These are phyloP conservation scores for Aphyosemion australe DNA, from an alignment of 2,113 vertebrate genomes.

Conservation along the genomic window DNA sequence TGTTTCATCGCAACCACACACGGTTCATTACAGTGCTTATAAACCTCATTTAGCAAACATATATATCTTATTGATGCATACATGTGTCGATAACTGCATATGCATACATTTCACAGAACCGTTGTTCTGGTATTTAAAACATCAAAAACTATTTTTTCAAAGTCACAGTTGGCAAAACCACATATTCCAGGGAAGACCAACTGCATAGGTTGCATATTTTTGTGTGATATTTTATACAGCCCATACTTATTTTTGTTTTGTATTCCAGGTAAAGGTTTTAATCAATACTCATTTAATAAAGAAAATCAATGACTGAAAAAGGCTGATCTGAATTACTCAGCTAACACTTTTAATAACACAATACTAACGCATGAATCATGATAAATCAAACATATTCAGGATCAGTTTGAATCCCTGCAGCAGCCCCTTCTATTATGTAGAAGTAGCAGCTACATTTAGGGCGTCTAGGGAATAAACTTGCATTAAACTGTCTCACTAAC, in stretches of 20 bases:
- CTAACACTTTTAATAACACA: slow-evolving; percentile 46
- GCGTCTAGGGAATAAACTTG: background rate
- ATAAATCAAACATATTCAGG: slow-evolving; percentile 7
- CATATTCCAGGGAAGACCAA: slow-evolving; percentile 12
- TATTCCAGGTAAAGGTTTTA: slow-evolving; percentile 51
- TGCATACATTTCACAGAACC: background rate
- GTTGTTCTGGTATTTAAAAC: slow-evolving; percentile 1
- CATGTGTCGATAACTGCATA: slow-evolving; percentile 29
- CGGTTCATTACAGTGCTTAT: slow-evolving; percentile 24
- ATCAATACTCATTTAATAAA: slow-evolving; percentile 69
- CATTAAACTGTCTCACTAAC: background rate
- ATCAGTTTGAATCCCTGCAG: slow-evolving; percentile 4
- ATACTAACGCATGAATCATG: slow-evolving; percentile 59
- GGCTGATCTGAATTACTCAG: slow-evolving; percentile 75
- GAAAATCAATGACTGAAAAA: slow-evolving; percentile 61
- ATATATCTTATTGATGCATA: slow-evolving; percentile 16
- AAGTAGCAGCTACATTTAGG: background rate
- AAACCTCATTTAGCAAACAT: slow-evolving; percentile 32
- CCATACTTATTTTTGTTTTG: slow-evolving; percentile 53
- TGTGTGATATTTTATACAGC: slow-evolving; percentile 36
- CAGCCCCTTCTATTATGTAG: background rate
- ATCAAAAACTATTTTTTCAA: background rate
- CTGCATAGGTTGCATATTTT: slow-evolving; percentile 19
- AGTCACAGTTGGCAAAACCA: background rate
- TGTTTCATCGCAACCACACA: slow-evolving; percentile 28